Percentiles rank a stretch among this genome's conserved stretches.
Conservation (phyloP, 2,797 vertebrate species). For the Microctenopoma lineatum region DNA sequence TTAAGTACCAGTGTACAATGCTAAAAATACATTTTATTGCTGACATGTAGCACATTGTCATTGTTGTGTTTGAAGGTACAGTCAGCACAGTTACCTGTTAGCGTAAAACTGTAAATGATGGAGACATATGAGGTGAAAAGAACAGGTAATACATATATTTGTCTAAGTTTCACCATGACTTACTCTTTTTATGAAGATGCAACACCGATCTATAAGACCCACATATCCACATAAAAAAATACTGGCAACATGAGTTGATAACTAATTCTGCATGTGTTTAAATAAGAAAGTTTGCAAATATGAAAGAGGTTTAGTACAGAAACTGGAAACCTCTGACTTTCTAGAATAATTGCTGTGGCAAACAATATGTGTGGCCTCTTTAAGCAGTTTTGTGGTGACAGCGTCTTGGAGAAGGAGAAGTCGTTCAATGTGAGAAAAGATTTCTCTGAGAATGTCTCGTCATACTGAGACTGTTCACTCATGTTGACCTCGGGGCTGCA, state of each 20-base stretch:
- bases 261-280: too few relatives aligned
- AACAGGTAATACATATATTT: background rate
- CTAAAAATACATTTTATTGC: background rate
- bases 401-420: constrained; percentile 1
- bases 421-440: constrained; percentile 13
- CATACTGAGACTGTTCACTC: background rate
- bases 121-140: background rate
- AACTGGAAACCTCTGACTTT: background rate
- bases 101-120: background rate
- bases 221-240: too few relatives aligned
- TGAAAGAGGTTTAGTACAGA: background rate
- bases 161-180: background rate
- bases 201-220: background rate
- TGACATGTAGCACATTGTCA: background rate
- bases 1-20: background rate
- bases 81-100: background rate
- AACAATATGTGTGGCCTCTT: constrained; percentile 24
- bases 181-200: background rate
- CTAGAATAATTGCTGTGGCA: background rate
- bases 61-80: background rate
- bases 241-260: too few relatives aligned
- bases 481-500: constrained; percentile 2
- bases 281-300: background rate
- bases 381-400: constrained; percentile 16
- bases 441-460: background rate